A percentile compares a stretch with the other conserved stretches of the same genome.
phyloP scores from a whole-genome alignment of 2,113 vertebrate species.

The Garra rufa region DNA sequence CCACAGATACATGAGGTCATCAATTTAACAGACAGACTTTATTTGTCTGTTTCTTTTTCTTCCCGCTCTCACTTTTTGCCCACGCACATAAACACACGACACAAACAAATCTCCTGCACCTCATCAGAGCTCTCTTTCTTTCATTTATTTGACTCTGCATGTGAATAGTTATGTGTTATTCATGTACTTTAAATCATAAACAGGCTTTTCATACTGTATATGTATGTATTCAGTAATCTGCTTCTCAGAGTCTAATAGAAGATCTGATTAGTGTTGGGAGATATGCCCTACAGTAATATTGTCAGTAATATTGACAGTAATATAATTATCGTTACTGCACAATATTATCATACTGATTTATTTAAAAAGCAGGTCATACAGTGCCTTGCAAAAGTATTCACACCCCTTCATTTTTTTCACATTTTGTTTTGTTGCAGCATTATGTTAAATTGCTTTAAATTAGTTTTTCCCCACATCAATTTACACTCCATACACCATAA shows the following conservation, averaged over 20 bases:
- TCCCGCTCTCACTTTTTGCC: constrained; percentile 14
- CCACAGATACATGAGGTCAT: constrained; percentile 13
- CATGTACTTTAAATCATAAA: constrained; percentile 79
- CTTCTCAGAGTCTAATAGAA: constrained; percentile 67
- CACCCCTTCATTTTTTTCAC: no score
- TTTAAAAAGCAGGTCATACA: no score
- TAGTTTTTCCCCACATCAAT: no score
- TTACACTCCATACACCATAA: no score
- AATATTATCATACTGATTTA: no score
- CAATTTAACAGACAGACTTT: constrained; percentile 18
- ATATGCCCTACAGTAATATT: no score
- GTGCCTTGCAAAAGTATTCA: no score
- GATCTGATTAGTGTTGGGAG: constrained; percentile 67
- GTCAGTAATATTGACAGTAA: no score
- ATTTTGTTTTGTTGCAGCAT: no score
- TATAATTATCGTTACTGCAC: no score
- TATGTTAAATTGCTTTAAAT: no score
- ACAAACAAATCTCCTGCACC: not conserved
- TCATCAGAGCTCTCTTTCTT: not conserved
- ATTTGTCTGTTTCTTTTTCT: not conserved
- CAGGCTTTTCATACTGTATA: constrained; percentile 78
- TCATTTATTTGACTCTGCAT: not conserved
- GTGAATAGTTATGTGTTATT: constrained; percentile 72
- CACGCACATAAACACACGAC: not conserved
- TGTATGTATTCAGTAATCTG: constrained; percentile 77